Conservation (phyloP, 2,797 vertebrate species). For the Hypotaenidia okinawae region DNA sequence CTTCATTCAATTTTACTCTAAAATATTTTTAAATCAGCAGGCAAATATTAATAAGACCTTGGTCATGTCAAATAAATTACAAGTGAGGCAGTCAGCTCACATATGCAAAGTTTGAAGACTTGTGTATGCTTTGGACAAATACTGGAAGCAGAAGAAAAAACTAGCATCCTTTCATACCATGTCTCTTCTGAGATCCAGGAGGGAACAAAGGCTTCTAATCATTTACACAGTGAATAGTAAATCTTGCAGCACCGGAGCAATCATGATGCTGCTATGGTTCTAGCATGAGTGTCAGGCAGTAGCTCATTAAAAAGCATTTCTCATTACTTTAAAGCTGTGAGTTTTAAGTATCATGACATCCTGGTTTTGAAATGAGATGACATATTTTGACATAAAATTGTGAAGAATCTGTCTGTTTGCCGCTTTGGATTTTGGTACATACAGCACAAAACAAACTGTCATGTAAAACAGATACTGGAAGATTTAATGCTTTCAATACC, state of each 20-base stretch:
- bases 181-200: background rate
- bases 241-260: background rate
- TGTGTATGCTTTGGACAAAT: background rate
- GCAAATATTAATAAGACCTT: background rate
- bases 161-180: background rate
- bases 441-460: conserved; percentile 39
- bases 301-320: background rate
- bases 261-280: background rate
- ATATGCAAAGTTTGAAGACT: background rate
- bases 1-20: background rate
- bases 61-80: background rate
- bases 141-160: background rate
- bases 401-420: conserved; percentile 37
- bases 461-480: conserved; percentile 35
- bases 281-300: background rate
- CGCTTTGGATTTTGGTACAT: conserved; percentile 32
- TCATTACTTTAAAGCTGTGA: conserved; percentile 7
- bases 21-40: background rate
- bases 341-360: conserved; percentile 14
- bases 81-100: background rate
- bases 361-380: conserved; percentile 37
- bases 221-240: background rate
- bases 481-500: conserved; percentile 9
- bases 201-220: background rate
- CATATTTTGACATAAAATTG: conserved; percentile 61